Percentiles rank a stretch among this genome's conserved stretches.
These are phyloP conservation scores for Acanthosepion lycidas DNA, from an alignment of 2,888 invertebrate species.

Conservation along the genomic window DNA sequence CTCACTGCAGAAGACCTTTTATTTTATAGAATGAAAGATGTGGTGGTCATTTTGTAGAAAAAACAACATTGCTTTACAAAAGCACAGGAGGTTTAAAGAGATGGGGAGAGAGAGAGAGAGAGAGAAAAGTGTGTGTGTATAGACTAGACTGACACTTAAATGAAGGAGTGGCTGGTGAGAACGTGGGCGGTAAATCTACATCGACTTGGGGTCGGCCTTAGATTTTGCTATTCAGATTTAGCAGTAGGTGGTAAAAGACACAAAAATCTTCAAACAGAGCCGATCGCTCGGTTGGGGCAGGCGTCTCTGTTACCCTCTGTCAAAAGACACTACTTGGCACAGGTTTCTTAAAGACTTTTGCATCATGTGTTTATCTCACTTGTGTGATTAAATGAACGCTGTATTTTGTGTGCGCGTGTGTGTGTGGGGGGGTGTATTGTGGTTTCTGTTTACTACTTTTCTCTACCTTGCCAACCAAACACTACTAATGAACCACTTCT, in stretches of 20 bases:
- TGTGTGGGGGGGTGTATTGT: neutral
- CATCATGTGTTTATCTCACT: too few relatives aligned
- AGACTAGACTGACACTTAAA: too few relatives aligned
- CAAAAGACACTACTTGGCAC: neutral
- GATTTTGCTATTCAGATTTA: neutral
- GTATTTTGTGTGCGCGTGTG: neutral
- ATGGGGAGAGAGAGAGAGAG: too few relatives aligned
- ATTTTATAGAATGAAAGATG: too few relatives aligned
- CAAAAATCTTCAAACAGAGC: conserved; percentile 2
- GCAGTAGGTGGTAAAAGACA: neutral
- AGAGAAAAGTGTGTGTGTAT: too few relatives aligned
- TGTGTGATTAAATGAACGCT: too few relatives aligned
- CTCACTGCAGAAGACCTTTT: too few relatives aligned
- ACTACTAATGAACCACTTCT: neutral
- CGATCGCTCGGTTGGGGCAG: neutral
- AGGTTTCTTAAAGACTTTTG: neutral
- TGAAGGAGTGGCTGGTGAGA: neutral
- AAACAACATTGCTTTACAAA: too few relatives aligned
- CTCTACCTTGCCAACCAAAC: neutral
- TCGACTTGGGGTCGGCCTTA: neutral
- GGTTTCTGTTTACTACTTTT: neutral
- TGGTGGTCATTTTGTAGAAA: too few relatives aligned
- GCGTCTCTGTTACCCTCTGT: neutral
- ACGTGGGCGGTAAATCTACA: neutral
- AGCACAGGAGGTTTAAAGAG: too few relatives aligned